phyloP scores from a whole-genome alignment of 2,113 vertebrate species.

The Xyrauchen texanus region DNA sequence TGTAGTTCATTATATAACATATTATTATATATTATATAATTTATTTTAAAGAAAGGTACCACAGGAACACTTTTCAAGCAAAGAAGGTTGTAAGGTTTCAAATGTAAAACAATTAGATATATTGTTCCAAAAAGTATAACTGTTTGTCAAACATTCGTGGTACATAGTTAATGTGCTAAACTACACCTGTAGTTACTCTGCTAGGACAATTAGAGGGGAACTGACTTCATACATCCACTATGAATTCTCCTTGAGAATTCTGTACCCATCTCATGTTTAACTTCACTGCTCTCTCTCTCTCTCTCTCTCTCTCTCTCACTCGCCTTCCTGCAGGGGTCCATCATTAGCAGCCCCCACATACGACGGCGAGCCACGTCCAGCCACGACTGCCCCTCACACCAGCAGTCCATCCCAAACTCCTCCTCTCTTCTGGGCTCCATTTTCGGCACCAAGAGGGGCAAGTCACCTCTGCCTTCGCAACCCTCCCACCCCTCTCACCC shows the following conservation, averaged over 20 bases:
- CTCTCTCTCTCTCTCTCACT: slow-evolving; percentile 38
- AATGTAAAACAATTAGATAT: no score
- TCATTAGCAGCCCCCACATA: slow-evolving; percentile 98
- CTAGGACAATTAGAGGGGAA: no score
- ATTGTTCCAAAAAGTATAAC: no score
- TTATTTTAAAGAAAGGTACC: no score
- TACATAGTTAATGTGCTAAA: no score
- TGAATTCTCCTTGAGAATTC: not conserved
- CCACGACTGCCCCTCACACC: slow-evolving; percentile 90
- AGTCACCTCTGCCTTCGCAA: slow-evolving; percentile 73
- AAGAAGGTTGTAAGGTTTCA: no score
- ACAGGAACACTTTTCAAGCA: no score
- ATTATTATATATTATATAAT: no score
- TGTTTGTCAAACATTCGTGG: no score
- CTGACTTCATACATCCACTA: no score
- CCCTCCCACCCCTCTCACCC: slow-evolving; percentile 68
- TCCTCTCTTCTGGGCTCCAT: slow-evolving; percentile 92
- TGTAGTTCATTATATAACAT: no score
- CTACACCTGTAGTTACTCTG: no score
- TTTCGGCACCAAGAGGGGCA: slow-evolving; percentile 87
- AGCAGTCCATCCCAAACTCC: slow-evolving; percentile 88
- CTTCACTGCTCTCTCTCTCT: slow-evolving; percentile 24
- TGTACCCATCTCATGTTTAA: slow-evolving; percentile 15
- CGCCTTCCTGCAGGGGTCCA: slow-evolving; percentile 86
- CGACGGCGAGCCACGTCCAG: slow-evolving; percentile 87